phyloP scores from a whole-genome alignment of 1,140 invertebrate genomes.

The Cecropterus lyciades region DNA sequence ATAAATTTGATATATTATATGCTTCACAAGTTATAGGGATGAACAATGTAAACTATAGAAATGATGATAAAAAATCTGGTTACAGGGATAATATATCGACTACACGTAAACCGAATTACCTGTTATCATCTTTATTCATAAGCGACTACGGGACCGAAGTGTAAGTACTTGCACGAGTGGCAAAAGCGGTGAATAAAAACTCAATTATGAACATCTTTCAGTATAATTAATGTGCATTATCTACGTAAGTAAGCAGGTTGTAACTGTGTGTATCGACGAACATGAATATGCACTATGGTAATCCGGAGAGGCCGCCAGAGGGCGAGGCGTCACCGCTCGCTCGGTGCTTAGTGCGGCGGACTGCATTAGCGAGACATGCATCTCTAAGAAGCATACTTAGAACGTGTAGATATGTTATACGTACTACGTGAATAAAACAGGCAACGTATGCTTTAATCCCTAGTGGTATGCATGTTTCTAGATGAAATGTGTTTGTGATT shows the following conservation, averaged over 20 bases:
- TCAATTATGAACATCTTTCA: background rate
- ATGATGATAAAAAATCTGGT: no score
- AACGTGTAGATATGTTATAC: background rate
- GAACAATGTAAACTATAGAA: no score
- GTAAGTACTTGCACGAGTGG: background rate
- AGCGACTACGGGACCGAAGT: background rate
- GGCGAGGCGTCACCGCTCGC: background rate
- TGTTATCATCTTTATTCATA: no score
- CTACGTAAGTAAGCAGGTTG: background rate
- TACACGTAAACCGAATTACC: no score
- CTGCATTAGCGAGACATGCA: constrained; percentile 5
- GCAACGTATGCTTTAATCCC: no score
- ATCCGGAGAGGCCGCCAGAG: background rate
- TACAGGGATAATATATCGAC: no score
- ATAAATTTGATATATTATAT: no score
- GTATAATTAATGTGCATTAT: background rate
- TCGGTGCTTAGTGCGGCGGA: background rate
- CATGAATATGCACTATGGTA: constrained; percentile 11
- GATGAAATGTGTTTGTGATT: no score
- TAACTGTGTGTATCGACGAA: constrained; percentile 4
- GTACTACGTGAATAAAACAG: background rate
- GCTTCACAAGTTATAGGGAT: no score
- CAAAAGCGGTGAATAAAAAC: background rate
- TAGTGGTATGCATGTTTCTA: no score
- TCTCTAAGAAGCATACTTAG: background rate